A percentile compares a stretch with the other conserved stretches of the same genome.
Conservation (phyloP, 1,140 invertebrate species). For the Limonius californicus region DNA sequence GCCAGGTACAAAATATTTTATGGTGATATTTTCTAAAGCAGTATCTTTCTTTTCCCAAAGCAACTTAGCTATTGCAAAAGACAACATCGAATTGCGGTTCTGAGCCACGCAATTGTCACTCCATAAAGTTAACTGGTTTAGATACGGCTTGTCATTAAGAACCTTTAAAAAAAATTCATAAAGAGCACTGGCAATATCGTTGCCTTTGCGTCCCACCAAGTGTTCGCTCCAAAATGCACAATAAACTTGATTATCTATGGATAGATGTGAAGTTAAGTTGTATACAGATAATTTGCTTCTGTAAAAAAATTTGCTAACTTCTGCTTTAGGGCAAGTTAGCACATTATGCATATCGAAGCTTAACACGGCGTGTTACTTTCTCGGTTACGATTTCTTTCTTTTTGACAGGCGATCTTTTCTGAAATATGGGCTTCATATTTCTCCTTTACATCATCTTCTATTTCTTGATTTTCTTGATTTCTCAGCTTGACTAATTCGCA, state of each 20-base stretch:
- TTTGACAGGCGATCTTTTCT: background rate
- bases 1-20: background rate
- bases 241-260: constrained; percentile 25
- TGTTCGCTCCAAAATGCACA: constrained; percentile 31
- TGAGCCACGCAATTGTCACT: constrained; percentile 22
- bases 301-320: constrained; percentile 33
- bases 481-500: background rate
- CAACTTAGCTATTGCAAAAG: background rate
- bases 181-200: constrained; percentile 32
- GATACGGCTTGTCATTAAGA: background rate
- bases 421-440: background rate
- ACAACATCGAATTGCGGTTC: background rate
- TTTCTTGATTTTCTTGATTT: background rate
- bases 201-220: constrained; percentile 26
- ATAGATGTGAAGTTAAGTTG: constrained; percentile 32
- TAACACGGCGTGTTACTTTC: constrained; percentile 8
- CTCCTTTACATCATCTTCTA: background rate
- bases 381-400: background rate
- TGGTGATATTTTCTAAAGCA: background rate
- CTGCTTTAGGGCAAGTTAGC: constrained; percentile 27
- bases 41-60: background rate
- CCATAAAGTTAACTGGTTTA: background rate
- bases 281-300: constrained; percentile 32
- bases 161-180: background rate
- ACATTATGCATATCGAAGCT: constrained; percentile 36